phyloP scores from a whole-genome alignment of 1,140 invertebrate genomes.

The Glomeris maerens region DNA sequence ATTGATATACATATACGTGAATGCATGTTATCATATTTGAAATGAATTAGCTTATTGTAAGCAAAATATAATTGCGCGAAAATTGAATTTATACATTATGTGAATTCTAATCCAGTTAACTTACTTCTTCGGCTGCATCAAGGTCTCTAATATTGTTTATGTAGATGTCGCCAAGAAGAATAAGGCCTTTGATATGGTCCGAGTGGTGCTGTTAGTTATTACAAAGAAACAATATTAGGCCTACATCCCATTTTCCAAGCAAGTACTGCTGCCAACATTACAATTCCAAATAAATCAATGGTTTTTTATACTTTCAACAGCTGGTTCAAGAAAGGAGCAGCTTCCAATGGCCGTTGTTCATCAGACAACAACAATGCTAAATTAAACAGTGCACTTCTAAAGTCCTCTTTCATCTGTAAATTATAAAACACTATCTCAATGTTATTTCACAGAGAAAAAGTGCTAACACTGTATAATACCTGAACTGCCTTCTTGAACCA shows the following conservation, averaged over 20 bases:
- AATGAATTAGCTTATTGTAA: too few species aligned
- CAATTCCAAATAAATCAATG: too few species aligned
- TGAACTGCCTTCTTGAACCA: conserved; percentile 25
- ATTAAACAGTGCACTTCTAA: conserved; percentile 87
- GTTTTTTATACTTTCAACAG: conserved; percentile 41
- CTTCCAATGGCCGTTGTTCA: conserved; percentile 71
- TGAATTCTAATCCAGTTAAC: too few species aligned
- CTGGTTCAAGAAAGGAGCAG: conserved; percentile 81
- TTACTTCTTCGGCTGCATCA: conserved; percentile 75
- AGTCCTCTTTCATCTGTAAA: conserved; percentile 35
- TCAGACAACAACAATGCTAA: conserved; percentile 79
- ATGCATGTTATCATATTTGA: too few species aligned
- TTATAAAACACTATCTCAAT: not conserved
- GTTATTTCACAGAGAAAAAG: not conserved
- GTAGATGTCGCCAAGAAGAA: conserved; percentile 88
- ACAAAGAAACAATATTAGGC: not conserved
- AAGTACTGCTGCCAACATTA: too few species aligned
- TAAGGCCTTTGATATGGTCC: conserved; percentile 85
- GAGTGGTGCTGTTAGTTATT: conserved; percentile 82
- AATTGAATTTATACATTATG: not conserved
- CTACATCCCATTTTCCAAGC: not conserved
- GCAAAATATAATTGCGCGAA: not conserved
- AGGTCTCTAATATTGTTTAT: conserved; percentile 91
- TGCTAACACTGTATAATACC: not conserved
- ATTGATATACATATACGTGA: too few species aligned